Base-by-base conservation (phyloP, 2,797 vertebrate species). In the Yasuhikotakia modesta region DNA sequence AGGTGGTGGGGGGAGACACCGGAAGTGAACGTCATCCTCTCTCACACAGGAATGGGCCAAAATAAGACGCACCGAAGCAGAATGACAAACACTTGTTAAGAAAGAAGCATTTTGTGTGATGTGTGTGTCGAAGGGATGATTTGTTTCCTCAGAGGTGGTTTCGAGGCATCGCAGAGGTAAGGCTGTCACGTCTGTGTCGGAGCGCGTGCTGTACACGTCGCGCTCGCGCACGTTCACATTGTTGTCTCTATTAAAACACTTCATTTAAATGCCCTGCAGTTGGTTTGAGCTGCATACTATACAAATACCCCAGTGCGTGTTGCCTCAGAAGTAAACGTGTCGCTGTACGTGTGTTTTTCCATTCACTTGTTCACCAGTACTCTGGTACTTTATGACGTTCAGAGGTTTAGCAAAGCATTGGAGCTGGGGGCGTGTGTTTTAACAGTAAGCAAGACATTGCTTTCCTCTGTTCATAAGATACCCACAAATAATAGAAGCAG, bases 11-110 rank as follows among this genome's bases (percentile, higher is more conserved):
- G 70, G 63, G 57, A 74, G 79, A 85, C 81, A 91, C 93, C 86
- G 93, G 93, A 94, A 94, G 92, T 92, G 78, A 85, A 90, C 89
- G 90, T 91, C 89, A 89, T 69, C 72, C n/a, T n/a, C n/a, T n/a
- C n/a, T n/a, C 86, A 88, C 89, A 88, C 89, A 84, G 89, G 88
- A 92, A 90, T 86, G 88, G 87, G 76, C 87, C 88, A 72, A 81
- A 79, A 82, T 66, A 60, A 83, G 79, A 86, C 80, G 73, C 78
- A 86, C 78, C 84, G 85, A 76, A 87, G 82, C 87, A 83, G 85
- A 86, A 89, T 86, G 86, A 87, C 80, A 84, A 60, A 84, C 69
- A 81, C 57, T 21, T 63, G 64, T 66, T 83, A 70, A 78, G 76
- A 35, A 70, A 73, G 63, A 50, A 60, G 64, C 14, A 12, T 2